Conservation (phyloP, 2,888 invertebrate species). For the Drosophila mettleri region DNA sequence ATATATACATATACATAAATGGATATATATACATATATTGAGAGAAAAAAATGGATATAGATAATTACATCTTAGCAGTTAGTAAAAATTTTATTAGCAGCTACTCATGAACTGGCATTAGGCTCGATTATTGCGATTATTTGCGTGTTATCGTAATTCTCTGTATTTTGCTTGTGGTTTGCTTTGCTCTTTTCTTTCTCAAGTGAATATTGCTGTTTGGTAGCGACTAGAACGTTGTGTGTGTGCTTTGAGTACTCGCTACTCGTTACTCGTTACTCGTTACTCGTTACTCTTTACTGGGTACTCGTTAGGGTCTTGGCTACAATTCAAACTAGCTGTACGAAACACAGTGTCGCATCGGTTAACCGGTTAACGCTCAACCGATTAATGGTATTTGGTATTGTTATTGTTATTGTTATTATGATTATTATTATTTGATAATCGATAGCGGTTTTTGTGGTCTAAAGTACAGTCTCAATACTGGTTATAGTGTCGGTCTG, state of each 20-base stretch:
- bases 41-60: conserved; percentile 57
- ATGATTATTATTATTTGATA: conserved; percentile 4
- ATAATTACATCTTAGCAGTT: conserved; percentile 78
- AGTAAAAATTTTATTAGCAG: conserved; percentile 67
- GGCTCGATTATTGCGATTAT: conserved; percentile 42
- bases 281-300: conserved; percentile 14
- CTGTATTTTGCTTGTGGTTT: not conserved
- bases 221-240: conserved; percentile 40
- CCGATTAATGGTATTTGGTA: conserved; percentile 9
- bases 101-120: conserved; percentile 57
- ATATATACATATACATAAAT: conserved; percentile 37
- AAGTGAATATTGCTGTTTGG: conserved; percentile 27
- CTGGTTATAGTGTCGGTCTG: conserved; percentile 81
- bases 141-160: conserved; percentile 4
- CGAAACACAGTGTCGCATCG: conserved; percentile 9
- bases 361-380: not conserved
- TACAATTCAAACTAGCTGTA: conserved; percentile 43
- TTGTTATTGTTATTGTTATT: not conserved
- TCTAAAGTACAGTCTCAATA: conserved; percentile 85
- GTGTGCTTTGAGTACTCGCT: conserved; percentile 29
- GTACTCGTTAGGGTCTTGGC: conserved; percentile 16
- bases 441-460: conserved; percentile 36
- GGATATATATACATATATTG: conserved; percentile 46
- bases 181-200: conserved; percentile 8
- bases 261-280: conserved; percentile 20